These are phyloP conservation scores for Pseudocheirus occidentalis DNA, from an alignment of 2,797 vertebrate genomes.

Conservation along the genomic window DNA sequence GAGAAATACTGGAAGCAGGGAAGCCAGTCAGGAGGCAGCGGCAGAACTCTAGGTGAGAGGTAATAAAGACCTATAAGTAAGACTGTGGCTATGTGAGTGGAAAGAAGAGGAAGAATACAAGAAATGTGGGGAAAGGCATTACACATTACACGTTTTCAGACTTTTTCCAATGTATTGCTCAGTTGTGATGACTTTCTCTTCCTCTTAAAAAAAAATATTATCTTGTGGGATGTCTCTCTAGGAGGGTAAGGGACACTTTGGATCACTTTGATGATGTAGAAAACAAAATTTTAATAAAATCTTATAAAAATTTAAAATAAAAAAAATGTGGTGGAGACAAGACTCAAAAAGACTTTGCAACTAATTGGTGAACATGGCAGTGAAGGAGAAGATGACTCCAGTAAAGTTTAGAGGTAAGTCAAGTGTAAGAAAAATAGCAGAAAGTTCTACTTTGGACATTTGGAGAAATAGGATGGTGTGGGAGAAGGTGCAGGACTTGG, in stretches of 20 bases:
- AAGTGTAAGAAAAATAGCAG: neutral
- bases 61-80: neutral
- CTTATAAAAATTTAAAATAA: neutral
- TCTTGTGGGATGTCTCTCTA: neutral
- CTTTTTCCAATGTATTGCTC: neutral
- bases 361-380: neutral
- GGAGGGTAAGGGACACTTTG: neutral
- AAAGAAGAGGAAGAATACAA: neutral
- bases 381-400: neutral
- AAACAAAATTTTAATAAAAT: neutral
- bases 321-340: neutral
- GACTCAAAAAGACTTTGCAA: neutral
- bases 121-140: neutral
- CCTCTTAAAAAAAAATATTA: neutral
- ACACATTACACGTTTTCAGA: neutral
- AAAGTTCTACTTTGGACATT: neutral
- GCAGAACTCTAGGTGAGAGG: neutral
- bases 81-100: neutral
- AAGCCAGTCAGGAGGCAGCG: neutral
- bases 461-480: neutral
- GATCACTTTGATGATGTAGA: neutral
- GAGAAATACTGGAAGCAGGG: neutral
- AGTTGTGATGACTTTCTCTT: neutral
- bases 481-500: neutral
- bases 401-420: neutral